Conservation (phyloP, 2,888 invertebrate genomes). For the Notodonta dromedarius region DNA sequence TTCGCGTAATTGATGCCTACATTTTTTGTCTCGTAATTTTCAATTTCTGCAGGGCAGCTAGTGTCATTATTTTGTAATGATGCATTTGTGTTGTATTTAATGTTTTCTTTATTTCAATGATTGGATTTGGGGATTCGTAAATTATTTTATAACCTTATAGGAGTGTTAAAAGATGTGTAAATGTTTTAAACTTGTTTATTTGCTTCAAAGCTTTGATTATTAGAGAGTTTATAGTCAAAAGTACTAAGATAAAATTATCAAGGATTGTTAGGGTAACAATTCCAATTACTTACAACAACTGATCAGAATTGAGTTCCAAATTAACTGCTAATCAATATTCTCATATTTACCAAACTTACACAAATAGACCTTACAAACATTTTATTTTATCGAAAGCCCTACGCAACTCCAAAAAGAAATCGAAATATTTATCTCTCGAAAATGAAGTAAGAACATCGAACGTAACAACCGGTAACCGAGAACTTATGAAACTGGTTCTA, state of each 20-base stretch:
- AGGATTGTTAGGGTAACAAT: too few species aligned
- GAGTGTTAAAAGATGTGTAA: too few species aligned
- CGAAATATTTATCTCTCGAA: slow-evolving; percentile 50
- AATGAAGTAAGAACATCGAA: slow-evolving; percentile 60
- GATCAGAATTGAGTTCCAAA: neutral
- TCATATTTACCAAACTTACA: neutral
- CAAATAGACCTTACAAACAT: neutral
- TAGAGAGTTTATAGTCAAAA: too few species aligned
- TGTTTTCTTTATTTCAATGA: neutral
- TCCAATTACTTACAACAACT: too few species aligned
- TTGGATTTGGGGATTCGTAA: neutral
- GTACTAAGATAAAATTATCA: too few species aligned
- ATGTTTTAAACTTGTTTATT: too few species aligned
- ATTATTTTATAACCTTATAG: neutral
- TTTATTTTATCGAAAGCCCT: slow-evolving; percentile 5
- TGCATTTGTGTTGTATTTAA: neutral
- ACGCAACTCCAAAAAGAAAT: slow-evolving; percentile 36
- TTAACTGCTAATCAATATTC: neutral
- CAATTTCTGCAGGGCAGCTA: slow-evolving; percentile 31
- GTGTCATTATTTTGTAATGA: slow-evolving; percentile 9
- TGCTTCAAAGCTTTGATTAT: too few species aligned
- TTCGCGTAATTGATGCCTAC: slow-evolving; percentile 50
- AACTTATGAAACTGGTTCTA: slow-evolving; percentile 67
- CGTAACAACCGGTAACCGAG: slow-evolving; percentile 64
- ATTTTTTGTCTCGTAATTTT: slow-evolving; percentile 42